Percentiles rank a stretch among this genome's conserved stretches.
Evolutionary conservation across 1,140 invertebrate genomes (phyloP).

Genomic region (Drosophila ogumai): DNA sequence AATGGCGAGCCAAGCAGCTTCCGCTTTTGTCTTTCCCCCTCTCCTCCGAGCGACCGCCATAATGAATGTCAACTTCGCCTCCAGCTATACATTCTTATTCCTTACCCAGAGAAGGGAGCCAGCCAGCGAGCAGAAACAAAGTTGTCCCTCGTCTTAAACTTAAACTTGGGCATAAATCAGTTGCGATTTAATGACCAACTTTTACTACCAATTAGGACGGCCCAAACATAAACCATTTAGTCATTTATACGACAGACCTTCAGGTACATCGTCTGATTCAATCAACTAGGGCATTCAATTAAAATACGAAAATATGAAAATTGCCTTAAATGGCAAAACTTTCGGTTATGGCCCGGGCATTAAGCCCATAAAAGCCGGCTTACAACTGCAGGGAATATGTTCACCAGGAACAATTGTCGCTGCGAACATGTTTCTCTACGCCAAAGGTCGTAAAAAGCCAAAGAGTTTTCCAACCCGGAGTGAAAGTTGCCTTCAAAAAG

Average conservation of each 20-base stretch:
- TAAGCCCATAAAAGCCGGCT: slow-evolving; percentile 36
- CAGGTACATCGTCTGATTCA: slow-evolving; percentile 37
- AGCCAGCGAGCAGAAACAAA: slow-evolving; percentile 2
- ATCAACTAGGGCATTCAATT: slow-evolving; percentile 17
- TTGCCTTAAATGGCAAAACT: slow-evolving; percentile 39
- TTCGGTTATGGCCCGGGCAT: slow-evolving; percentile 24
- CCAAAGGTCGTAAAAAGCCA: slow-evolving; percentile 36
- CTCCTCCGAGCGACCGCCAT: slow-evolving; percentile 28
- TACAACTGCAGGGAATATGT: slow-evolving; percentile 38
- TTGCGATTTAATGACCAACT: slow-evolving; percentile 50
- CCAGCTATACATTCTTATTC: slow-evolving; percentile 31
- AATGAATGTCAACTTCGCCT: slow-evolving; percentile 74
- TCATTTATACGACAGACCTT: background rate
- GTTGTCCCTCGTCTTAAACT: slow-evolving; percentile 27
- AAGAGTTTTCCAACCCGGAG: slow-evolving; percentile 23
- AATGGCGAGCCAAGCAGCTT: slow-evolving; percentile 67
- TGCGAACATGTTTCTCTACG: slow-evolving; percentile 6
- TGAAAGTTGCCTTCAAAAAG: background rate
- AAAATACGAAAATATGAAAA: slow-evolving; percentile 37
- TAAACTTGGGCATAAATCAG: slow-evolving; percentile 57
- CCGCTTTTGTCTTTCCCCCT: slow-evolving; percentile 58
- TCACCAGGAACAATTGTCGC: slow-evolving; percentile 2
- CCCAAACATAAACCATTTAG: slow-evolving; percentile 16
- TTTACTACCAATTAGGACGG: slow-evolving; percentile 55
- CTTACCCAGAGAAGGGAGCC: slow-evolving; percentile 1